Conservation (phyloP, 2,888 invertebrate genomes). For the Watsonalla cultraria region DNA sequence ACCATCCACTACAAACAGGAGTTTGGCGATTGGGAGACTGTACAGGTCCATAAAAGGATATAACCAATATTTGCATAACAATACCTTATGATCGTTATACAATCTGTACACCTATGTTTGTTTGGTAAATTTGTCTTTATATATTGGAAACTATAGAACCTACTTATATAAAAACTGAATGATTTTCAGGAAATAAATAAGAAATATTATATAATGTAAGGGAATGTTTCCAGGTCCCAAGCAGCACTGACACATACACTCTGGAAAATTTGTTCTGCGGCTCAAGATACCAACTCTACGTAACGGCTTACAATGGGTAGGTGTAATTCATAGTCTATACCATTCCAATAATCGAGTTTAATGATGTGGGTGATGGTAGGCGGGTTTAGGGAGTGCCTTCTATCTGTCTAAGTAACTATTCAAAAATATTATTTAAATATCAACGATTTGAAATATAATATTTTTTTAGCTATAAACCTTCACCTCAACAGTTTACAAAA, state of each 20-base stretch:
- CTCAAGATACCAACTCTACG: constrained; percentile 94
- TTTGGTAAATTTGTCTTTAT: not conserved
- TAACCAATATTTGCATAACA: not conserved
- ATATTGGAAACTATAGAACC: no score
- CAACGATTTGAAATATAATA: no score
- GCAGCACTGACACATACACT: constrained; percentile 89
- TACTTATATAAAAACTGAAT: no score
- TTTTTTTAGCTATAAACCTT: no score
- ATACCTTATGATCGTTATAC: not conserved
- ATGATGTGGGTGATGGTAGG: no score
- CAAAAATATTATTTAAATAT: no score
- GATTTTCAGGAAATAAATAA: no score
- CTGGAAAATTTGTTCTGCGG: constrained; percentile 94
- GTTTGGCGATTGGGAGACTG: constrained; percentile 95
- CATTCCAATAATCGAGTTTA: constrained; percentile 2
- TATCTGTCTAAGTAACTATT: no score
- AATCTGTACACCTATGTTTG: not conserved
- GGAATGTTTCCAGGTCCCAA: constrained; percentile 72
- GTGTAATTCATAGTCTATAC: constrained; percentile 8
- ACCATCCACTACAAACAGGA: constrained; percentile 96
- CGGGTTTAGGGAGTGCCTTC: no score
- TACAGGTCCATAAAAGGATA: constrained; percentile 72
- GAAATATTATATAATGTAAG: no score
- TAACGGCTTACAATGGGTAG: constrained; percentile 94
- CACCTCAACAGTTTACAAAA: no score